Evolutionary conservation across 2,113 vertebrate genomes (phyloP).

Genomic region (Chinchilla lanigera): DNA sequence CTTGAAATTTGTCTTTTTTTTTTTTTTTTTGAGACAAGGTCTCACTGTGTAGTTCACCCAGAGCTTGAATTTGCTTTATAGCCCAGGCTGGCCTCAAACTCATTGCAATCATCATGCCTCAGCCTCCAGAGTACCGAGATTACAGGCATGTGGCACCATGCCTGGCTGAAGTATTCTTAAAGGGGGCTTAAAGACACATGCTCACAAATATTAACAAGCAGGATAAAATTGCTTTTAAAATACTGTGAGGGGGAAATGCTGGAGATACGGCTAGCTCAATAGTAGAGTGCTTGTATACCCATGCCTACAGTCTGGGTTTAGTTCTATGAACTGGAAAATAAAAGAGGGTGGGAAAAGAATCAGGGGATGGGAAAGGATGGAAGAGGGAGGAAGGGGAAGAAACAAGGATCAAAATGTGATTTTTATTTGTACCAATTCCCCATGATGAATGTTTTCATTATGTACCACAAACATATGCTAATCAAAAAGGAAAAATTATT

Average conservation of each 20-base stretch:
- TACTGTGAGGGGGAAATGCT: not conserved
- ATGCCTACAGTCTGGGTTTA: not conserved
- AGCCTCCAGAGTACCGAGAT: not conserved
- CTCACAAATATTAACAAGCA: not conserved
- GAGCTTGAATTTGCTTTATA: not conserved
- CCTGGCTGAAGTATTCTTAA: not conserved
- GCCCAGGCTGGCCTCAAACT: not conserved
- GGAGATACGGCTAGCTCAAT: not conserved
- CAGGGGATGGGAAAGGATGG: not conserved
- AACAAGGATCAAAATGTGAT: not conserved
- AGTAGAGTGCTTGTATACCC: not conserved
- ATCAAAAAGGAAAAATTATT: not conserved
- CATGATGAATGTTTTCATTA: not conserved
- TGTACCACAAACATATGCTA: not conserved
- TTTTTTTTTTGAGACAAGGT: not conserved
- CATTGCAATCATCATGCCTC: not conserved
- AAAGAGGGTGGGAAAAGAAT: not conserved
- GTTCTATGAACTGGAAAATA: not conserved
- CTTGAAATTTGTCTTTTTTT: too few relatives aligned
- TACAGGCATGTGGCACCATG: not conserved
- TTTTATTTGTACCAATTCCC: not conserved
- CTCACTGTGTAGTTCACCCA: not conserved
- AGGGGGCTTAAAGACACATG: not conserved
- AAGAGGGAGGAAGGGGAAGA: not conserved
- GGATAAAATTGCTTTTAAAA: not conserved